These are phyloP conservation scores for Timandra comae DNA, from an alignment of 2,888 invertebrate species.

Conservation along the genomic window DNA sequence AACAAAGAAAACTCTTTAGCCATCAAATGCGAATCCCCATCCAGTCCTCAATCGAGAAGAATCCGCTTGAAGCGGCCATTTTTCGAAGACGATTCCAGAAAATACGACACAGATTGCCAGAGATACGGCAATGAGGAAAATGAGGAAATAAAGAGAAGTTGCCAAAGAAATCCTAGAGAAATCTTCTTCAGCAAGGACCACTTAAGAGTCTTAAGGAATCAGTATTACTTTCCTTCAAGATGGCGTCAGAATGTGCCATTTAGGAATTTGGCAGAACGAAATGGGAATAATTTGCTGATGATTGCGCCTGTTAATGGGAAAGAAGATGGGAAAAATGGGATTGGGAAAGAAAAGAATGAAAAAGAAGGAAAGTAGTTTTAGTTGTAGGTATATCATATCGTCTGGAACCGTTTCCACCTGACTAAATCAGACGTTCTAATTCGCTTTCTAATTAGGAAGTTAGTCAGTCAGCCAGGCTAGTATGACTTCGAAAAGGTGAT, in stretches of 20 bases:
- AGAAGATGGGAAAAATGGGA: constrained; percentile 35
- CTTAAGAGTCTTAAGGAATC: constrained; percentile 49
- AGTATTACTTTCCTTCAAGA: constrained; percentile 55
- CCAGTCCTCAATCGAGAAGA: constrained; percentile 52
- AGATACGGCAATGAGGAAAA: constrained; percentile 62
- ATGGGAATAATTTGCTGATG: constrained; percentile 82
- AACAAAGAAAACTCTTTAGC: constrained; percentile 68
- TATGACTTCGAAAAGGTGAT: too few relatives aligned
- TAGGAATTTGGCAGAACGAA: constrained; percentile 71
- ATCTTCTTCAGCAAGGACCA: constrained; percentile 58
- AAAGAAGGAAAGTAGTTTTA: constrained; percentile 25
- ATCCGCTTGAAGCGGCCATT: constrained; percentile 53
- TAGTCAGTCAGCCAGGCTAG: too few relatives aligned
- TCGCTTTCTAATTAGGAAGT: too few relatives aligned
- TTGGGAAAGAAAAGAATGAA: constrained; percentile 27
- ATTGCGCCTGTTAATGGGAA: constrained; percentile 75
- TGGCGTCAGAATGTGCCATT: constrained; percentile 69
- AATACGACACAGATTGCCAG: constrained; percentile 32
- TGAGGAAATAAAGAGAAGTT: constrained; percentile 44
- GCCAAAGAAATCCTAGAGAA: constrained; percentile 43
- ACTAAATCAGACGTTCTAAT: too few relatives aligned
- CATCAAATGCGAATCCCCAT: constrained; percentile 73
- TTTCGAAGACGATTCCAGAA: constrained; percentile 42
- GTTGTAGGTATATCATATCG: too few relatives aligned
- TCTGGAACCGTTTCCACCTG: too few relatives aligned